Base-by-base conservation (phyloP, 2,113 vertebrate genomes). In the Phasianus colchicus region DNA sequence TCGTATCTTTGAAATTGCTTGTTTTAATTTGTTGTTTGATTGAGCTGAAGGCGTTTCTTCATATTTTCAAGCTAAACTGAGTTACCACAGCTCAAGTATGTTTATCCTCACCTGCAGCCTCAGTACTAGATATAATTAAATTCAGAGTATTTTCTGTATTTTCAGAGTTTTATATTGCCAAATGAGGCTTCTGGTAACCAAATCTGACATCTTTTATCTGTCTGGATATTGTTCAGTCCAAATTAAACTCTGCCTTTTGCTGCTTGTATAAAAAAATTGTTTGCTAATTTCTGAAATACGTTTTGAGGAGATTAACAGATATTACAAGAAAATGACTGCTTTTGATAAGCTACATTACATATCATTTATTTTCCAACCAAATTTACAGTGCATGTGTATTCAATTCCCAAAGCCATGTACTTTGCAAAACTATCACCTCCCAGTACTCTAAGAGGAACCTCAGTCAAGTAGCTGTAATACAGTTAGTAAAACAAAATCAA, bases 371-470 rank as follows among this genome's bases (percentile, higher is more conserved):
- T 85, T 60, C 38, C 5, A 83, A 11, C 2, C 2, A n/a, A 43
- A 40, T 19, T 22, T 4, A 3, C 77, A 43, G 13, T 29, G 6
- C 6, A 2, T 52, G 0, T 58, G 0, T 61, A 34, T 77, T 67
- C 48, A 52, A 40, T 8, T 61, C 82, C 43, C 12, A 76, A 73
- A 86, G 21, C 9, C 11, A n/a, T 8, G 1, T 36, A 71, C 42
- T 20, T 12, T 50, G 29, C 5, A 34, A 32, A 80, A 50, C 58
- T 24, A 57, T 16, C 30, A 9, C 27, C 27, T 55, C 21, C 12
- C 2, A 5, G 12, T 82, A 21, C 40, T 19, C 11, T 75, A 29
- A 5, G 2, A 32, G 32, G 19, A 71, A 6, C 30, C 55, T 50
- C 19, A 12, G 29, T 55, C 54, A 74, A 61, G 36, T 58, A 36